Conservation (phyloP, 2,113 vertebrate genomes). For the Blennius ocellaris region DNA sequence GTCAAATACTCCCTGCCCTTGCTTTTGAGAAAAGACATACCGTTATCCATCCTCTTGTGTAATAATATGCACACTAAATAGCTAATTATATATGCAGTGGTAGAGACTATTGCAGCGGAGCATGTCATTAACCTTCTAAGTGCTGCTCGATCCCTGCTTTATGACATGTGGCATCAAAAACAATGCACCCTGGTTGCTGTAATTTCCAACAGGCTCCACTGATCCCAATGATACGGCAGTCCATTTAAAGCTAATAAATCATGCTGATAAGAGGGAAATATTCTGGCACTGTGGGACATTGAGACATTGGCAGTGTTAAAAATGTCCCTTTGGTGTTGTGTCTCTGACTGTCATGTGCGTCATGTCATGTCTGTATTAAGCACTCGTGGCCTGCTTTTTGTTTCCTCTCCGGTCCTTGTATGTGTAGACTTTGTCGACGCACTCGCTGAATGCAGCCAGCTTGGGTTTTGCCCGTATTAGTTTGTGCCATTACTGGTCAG, state of each 20-base stretch:
- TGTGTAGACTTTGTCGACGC: slow-evolving; percentile 20
- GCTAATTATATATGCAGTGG: neutral
- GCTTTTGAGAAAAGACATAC: neutral
- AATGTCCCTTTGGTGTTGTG: slow-evolving; percentile 25
- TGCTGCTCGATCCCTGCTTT: slow-evolving; percentile 8
- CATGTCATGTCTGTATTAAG: slow-evolving; percentile 24
- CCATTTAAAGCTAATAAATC: slow-evolving; percentile 31
- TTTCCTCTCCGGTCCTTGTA: neutral
- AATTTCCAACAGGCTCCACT: slow-evolving; percentile 24
- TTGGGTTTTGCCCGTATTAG: slow-evolving; percentile 36
- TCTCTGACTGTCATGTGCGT: slow-evolving; percentile 35
- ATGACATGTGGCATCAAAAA: slow-evolving; percentile 28
- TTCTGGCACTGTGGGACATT: slow-evolving; percentile 5
- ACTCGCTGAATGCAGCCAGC: slow-evolving; percentile 33
- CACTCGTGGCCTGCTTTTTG: slow-evolving; percentile 43
- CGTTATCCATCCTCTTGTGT: neutral
- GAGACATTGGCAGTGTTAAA: slow-evolving; percentile 17
- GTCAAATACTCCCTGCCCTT: neutral
- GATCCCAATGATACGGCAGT: slow-evolving; percentile 3
- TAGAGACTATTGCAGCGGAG: neutral
- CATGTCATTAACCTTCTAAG: slow-evolving; percentile 40
- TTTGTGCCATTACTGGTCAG: slow-evolving; percentile 55
- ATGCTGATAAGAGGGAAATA: neutral
- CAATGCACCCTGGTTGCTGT: slow-evolving; percentile 15
- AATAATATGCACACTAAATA: neutral